Conservation (phyloP, 2,888 invertebrate genomes). For the Oxycera nigricornis region DNA sequence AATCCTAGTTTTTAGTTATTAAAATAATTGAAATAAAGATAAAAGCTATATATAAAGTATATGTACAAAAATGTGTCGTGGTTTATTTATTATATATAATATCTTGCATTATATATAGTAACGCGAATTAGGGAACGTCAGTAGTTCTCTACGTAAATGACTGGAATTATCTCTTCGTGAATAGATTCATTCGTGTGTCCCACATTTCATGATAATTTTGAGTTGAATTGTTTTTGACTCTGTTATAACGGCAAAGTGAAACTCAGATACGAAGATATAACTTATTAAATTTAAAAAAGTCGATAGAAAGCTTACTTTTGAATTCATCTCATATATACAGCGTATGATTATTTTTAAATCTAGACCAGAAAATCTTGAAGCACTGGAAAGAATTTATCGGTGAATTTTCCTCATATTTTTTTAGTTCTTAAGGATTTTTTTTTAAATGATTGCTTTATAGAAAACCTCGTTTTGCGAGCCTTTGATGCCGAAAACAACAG, state of each 20-base stretch:
- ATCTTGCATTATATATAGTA: conserved; percentile 25
- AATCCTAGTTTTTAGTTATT: conserved; percentile 27
- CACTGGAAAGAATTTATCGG: conserved; percentile 13
- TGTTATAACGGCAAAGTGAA: too few relatives aligned
- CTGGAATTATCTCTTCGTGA: conserved; percentile 21
- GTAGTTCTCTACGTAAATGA: conserved; percentile 11
- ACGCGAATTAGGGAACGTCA: neutral
- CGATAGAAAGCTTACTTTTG: too few relatives aligned
- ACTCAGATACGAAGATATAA: too few relatives aligned
- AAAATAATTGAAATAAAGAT: conserved; percentile 41
- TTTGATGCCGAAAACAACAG: neutral
- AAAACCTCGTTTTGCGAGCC: neutral
- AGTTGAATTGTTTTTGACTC: too few relatives aligned
- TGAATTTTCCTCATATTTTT: conserved; percentile 12
- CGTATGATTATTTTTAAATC: conserved; percentile 20
- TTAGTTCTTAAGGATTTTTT: conserved; percentile 11
- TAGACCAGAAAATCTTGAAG: conserved; percentile 1
- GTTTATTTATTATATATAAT: conserved; percentile 41
- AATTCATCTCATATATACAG: conserved; percentile 39
- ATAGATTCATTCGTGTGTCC: neutral
- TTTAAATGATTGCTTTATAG: neutral
- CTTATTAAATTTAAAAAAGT: too few relatives aligned
- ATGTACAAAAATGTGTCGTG: conserved; percentile 45
- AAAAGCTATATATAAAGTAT: conserved; percentile 41
- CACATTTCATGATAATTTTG: too few relatives aligned